Percentiles rank a stretch among this genome's conserved stretches.
Conservation (phyloP, 1,140 invertebrate genomes). For the Megathymus violae region DNA sequence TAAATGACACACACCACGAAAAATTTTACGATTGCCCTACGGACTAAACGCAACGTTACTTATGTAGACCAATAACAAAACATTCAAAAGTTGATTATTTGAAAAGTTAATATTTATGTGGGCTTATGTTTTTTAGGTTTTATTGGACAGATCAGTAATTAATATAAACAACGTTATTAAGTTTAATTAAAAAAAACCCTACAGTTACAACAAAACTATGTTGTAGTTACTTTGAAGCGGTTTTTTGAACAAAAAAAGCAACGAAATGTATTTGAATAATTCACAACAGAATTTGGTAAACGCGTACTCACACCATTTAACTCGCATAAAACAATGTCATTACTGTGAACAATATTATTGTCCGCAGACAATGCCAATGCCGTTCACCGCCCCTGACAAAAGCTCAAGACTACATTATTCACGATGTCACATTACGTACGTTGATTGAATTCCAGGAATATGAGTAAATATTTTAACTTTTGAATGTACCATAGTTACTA, state of each 20-base stretch:
- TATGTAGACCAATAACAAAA: no score
- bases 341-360: conserved; percentile 64
- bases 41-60: no score
- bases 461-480: background rate
- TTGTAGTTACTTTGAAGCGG: background rate
- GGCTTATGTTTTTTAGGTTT: no score
- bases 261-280: conserved; percentile 3
- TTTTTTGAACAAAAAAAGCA: background rate
- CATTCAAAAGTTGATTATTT: no score
- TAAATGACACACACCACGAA: no score
- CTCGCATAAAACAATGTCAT: conserved; percentile 60
- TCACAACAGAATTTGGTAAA: conserved; percentile 1
- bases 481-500: no score
- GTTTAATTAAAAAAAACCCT: no score
- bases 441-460: background rate
- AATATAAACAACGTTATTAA: background rate
- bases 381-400: conserved; percentile 41
- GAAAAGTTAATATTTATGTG: no score
- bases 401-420: conserved; percentile 63
- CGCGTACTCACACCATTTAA: conserved; percentile 41
- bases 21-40: no score
- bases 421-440: conserved; percentile 52
- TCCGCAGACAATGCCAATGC: conserved; percentile 62
- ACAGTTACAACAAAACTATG: background rate
- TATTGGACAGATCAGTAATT: no score